These are phyloP conservation scores for Trichomalopsis sarcophagae DNA, from an alignment of 1,140 invertebrate genomes.

Conservation along the genomic window DNA sequence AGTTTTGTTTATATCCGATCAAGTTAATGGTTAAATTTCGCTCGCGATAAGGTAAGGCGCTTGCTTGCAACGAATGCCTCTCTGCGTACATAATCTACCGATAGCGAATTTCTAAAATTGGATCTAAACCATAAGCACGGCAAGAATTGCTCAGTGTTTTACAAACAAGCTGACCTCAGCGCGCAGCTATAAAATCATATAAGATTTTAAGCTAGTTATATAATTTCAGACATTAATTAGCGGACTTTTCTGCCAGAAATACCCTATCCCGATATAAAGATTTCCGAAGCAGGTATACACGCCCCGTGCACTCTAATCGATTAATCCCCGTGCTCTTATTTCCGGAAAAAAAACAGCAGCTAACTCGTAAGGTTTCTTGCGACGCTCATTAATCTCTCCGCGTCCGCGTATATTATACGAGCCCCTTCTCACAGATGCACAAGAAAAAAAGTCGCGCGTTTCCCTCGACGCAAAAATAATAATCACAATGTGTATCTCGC, in stretches of 20 bases:
- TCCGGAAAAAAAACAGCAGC: background rate
- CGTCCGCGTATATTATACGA: conserved; percentile 1
- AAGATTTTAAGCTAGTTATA: background rate
- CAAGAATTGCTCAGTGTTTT: too few species aligned
- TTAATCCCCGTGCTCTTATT: conserved; percentile 9
- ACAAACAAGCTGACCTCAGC: too few species aligned
- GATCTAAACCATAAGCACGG: too few species aligned
- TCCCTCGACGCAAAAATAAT: conserved; percentile 32
- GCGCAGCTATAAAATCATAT: background rate
- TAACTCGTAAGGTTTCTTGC: background rate
- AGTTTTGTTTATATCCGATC: background rate
- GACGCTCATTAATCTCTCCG: conserved; percentile 16
- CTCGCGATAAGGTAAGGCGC: too few species aligned
- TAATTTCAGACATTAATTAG: background rate
- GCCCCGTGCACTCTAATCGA: conserved; percentile 13
- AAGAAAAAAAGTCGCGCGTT: background rate
- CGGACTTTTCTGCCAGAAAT: background rate
- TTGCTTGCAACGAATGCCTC: too few species aligned
- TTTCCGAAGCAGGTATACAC: background rate
- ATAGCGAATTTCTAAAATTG: too few species aligned
- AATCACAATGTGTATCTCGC: conserved; percentile 51
- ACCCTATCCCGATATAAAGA: background rate
- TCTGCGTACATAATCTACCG: too few species aligned
- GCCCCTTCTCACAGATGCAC: background rate
- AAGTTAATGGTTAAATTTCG: too few species aligned